phyloP scores from a whole-genome alignment of 1,140 invertebrate genomes.

The Lanistes nyassanus region DNA sequence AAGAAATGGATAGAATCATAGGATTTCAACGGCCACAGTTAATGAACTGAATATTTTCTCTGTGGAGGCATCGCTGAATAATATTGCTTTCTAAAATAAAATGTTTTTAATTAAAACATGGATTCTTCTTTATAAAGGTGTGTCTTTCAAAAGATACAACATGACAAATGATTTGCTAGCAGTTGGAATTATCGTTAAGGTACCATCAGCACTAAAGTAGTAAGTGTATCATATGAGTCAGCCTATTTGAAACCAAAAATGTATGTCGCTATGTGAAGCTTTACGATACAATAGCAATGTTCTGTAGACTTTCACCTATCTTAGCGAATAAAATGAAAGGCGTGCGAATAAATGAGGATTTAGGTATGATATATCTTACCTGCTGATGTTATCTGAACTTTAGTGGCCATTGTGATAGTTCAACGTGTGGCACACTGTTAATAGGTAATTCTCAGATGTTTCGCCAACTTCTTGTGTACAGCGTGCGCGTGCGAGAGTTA shows the following conservation, averaged over 20 bases:
- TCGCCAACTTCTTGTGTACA: too few species aligned
- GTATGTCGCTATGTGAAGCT: background rate
- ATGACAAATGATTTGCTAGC: too few species aligned
- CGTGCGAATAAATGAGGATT: background rate
- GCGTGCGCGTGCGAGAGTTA: too few species aligned
- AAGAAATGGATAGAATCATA: too few species aligned
- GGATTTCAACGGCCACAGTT: too few species aligned
- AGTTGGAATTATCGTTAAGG: too few species aligned
- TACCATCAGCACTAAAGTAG: background rate
- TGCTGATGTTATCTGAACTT: constrained; percentile 29
- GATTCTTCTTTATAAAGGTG: background rate
- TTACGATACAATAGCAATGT: too few species aligned
- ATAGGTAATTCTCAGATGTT: too few species aligned
- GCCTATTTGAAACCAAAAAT: background rate
- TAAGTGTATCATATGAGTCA: background rate
- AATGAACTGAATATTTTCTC: background rate
- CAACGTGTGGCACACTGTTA: too few species aligned
- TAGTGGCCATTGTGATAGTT: background rate
- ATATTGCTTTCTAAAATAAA: background rate
- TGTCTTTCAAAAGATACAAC: background rate
- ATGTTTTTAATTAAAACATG: background rate
- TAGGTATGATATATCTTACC: background rate
- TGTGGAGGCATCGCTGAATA: background rate
- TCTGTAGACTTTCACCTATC: background rate
- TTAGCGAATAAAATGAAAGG: background rate